Conservation (phyloP, 2,888 invertebrate species). For the Ichneumon xanthorius region DNA sequence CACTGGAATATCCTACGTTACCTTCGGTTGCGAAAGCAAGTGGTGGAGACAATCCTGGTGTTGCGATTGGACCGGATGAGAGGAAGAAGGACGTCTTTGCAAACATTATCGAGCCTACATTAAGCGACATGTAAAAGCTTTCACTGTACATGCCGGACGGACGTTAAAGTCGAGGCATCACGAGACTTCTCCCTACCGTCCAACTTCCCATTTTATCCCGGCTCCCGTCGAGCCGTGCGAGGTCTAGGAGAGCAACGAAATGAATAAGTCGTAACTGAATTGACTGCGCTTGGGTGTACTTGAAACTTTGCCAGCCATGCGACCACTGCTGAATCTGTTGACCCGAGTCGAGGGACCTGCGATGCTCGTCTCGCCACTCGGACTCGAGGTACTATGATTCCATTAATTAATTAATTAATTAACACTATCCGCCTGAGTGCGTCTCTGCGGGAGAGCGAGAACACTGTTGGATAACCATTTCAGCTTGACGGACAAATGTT, state of each 20-base stretch:
- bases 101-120: background rate
- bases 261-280: slow-evolving; percentile 19
- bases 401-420: slow-evolving; percentile 61
- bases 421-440: slow-evolving; percentile 16
- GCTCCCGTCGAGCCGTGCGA: background rate
- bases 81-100: background rate
- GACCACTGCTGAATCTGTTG: background rate
- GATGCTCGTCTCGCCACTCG: background rate
- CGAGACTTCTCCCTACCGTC: background rate
- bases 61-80: background rate
- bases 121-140: background rate
- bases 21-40: background rate
- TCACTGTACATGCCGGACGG: background rate
- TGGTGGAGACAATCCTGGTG: background rate
- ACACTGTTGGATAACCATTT: slow-evolving; percentile 36
- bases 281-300: background rate
- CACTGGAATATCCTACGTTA: background rate
- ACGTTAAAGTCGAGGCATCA: background rate
- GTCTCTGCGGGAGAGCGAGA: background rate
- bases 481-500: slow-evolving; percentile 23
- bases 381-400: slow-evolving; percentile 34
- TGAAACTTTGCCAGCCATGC: background rate
- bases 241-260: background rate
- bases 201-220: background rate
- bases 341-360: background rate